Percentiles rank a stretch among this genome's conserved stretches.
These are phyloP conservation scores for Platerodrilus igneus DNA, from an alignment of 2,888 invertebrate species.

Conservation along the genomic window DNA sequence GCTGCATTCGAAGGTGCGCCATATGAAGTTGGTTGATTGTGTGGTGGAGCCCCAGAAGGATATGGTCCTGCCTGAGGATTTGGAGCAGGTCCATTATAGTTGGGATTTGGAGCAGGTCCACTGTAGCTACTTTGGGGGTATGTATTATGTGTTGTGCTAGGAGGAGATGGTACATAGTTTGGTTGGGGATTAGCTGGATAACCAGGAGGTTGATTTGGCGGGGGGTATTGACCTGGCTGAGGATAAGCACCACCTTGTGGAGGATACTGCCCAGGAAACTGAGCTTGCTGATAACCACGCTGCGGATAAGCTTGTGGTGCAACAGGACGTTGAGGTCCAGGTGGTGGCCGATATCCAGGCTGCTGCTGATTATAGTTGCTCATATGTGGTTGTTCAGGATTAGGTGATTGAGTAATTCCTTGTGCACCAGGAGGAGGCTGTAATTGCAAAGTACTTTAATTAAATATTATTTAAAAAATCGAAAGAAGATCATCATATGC, in stretches of 20 bases:
- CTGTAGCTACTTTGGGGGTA: slow-evolving; percentile 52
- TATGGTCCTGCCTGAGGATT: slow-evolving; percentile 45
- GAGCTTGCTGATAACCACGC: slow-evolving; percentile 63
- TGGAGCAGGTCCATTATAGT: slow-evolving; percentile 41
- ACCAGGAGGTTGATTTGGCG: slow-evolving; percentile 64
- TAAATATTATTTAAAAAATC: no score
- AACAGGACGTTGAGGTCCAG: slow-evolving; percentile 55
- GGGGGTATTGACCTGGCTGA: slow-evolving; percentile 60
- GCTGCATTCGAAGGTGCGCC: slow-evolving; percentile 42
- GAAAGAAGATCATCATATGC: slow-evolving; percentile 21
- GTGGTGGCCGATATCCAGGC: slow-evolving; percentile 51
- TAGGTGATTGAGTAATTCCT: slow-evolving; percentile 40
- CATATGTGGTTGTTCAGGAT: slow-evolving; percentile 42
- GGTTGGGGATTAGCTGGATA: slow-evolving; percentile 58
- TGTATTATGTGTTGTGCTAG: slow-evolving; percentile 54
- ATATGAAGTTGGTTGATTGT: slow-evolving; percentile 39
- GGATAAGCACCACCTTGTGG: slow-evolving; percentile 64
- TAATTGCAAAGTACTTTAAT: no score
- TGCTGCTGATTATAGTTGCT: slow-evolving; percentile 48
- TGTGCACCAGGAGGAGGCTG: slow-evolving; percentile 52
- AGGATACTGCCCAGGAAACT: slow-evolving; percentile 61
- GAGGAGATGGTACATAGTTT: slow-evolving; percentile 59
- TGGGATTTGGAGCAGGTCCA: slow-evolving; percentile 39
- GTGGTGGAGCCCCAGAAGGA: slow-evolving; percentile 41
- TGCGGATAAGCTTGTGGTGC: slow-evolving; percentile 64